Percentiles rank a stretch among this genome's conserved stretches.
phyloP scores from a whole-genome alignment of 2,888 invertebrate genomes.

The Argyresthia goedartella region DNA sequence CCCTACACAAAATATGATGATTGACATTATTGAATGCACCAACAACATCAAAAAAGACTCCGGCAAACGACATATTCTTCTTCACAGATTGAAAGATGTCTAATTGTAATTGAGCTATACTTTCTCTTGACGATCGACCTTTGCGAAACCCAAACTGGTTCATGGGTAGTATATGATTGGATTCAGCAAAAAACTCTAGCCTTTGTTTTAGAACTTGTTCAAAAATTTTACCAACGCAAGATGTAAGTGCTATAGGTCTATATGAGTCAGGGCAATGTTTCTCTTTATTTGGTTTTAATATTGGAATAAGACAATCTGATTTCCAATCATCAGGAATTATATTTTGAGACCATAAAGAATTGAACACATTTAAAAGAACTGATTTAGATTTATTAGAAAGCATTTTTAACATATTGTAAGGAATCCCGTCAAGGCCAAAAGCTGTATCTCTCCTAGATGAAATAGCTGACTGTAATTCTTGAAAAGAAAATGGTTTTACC shows the following conservation, averaged over 20 bases:
- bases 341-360: background rate
- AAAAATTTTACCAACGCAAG: background rate
- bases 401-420: background rate
- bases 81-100: background rate
- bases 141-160: constrained; percentile 1
- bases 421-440: background rate
- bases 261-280: background rate
- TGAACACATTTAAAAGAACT: background rate
- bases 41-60: constrained; percentile 2
- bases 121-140: background rate
- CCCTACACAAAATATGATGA: background rate
- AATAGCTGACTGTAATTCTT: too few species aligned
- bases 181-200: background rate
- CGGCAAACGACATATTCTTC: background rate
- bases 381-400: background rate
- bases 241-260: background rate
- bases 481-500: too few species aligned
- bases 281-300: too few species aligned
- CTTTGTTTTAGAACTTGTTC: background rate
- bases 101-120: constrained; percentile 1
- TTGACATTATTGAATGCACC: constrained; percentile 4
- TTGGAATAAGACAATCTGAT: background rate
- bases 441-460: background rate
- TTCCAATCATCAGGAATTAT: background rate
- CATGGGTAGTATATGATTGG: background rate